Percentiles rank a stretch among this genome's conserved stretches.
Conservation (phyloP, 37 sponge, comb jelly and placozoan genomes). For the Mnemiopsis leidyi region DNA sequence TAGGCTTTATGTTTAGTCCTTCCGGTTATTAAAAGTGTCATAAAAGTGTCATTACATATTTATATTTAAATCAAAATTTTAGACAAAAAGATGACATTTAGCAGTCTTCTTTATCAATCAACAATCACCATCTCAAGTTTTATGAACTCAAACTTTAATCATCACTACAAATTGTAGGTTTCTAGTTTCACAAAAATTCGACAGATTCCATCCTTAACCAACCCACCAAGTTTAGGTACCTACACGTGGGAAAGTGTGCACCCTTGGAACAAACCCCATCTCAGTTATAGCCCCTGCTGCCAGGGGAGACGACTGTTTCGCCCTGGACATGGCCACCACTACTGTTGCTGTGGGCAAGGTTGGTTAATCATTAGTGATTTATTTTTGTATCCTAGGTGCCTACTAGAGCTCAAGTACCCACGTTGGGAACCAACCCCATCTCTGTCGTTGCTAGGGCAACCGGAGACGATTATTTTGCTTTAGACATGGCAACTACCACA, state of each 20-base stretch:
- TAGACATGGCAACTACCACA: conserved; percentile 91
- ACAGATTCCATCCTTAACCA: no score
- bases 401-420: conserved; percentile 62
- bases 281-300: conserved; percentile 86
- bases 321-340: conserved; percentile 90
- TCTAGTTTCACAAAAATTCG: no score
- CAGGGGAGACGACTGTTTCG: conserved; percentile 74
- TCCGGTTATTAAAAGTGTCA: no score
- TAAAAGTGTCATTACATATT: no score
- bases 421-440: conserved; percentile 87
- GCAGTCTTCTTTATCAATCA: no score
- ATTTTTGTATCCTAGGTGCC: conserved; percentile 17
- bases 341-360: conserved; percentile 87
- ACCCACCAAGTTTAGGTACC: neutral
- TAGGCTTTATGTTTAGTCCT: no score
- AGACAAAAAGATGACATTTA: no score
- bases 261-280: conserved; percentile 85
- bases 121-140: no score
- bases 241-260: conserved; percentile 62
- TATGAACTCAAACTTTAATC: no score
- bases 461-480: conserved; percentile 76
- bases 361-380: neutral
- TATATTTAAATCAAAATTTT: no score
- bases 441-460: conserved; percentile 80
- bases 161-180: no score